phyloP scores from a whole-genome alignment of 2,797 vertebrate species.

The Anguilla anguilla region DNA sequence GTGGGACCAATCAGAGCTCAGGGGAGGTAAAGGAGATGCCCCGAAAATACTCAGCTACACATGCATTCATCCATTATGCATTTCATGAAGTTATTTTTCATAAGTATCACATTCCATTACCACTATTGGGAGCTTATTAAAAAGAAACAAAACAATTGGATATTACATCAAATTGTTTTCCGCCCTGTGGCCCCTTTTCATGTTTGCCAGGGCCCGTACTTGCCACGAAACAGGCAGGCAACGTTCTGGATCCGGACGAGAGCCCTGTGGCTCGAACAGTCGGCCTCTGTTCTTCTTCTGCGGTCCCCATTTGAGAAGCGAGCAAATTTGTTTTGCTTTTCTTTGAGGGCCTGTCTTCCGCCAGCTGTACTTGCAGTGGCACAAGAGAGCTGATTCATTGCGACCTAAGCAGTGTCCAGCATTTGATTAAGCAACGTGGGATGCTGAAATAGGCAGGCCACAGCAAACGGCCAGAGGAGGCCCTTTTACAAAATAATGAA shows the following conservation, averaged over 20 bases:
- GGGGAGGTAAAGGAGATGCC: background rate
- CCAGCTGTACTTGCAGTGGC: constrained; percentile 32
- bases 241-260: constrained; percentile 31
- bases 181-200: constrained; percentile 7
- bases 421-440: constrained; percentile 16
- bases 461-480: background rate
- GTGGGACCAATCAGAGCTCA: background rate
- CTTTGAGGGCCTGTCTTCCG: background rate
- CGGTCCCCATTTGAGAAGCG: background rate
- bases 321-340: constrained; percentile 26
- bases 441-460: constrained; percentile 24
- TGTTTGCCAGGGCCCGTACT: constrained; percentile 16
- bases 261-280: constrained; percentile 37
- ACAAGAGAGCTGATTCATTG: constrained; percentile 24
- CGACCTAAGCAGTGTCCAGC: background rate
- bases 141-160: background rate
- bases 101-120: background rate
- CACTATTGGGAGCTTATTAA: background rate
- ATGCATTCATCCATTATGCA: background rate
- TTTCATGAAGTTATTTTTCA: background rate
- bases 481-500: background rate
- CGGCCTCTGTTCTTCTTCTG: constrained; percentile 15
- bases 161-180: background rate
- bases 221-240: constrained; percentile 28
- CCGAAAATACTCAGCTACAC: background rate